phyloP scores from a whole-genome alignment of 2,113 vertebrate species.

The Albula glossodonta region DNA sequence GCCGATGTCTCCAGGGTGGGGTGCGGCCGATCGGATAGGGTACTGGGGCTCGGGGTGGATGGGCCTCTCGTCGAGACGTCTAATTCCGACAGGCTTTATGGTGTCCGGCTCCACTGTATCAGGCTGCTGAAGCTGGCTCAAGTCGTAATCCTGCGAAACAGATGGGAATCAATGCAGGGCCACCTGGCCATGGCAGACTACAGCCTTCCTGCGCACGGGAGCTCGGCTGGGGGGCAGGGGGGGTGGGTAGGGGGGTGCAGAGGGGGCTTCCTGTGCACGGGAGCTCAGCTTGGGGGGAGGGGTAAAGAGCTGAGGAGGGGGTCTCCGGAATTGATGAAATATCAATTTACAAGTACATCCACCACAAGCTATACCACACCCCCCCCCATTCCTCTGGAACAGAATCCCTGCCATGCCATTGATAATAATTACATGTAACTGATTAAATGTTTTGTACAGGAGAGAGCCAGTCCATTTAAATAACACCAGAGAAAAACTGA shows the following conservation, averaged over 20 bases:
- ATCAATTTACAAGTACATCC: neutral
- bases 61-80: slow-evolving; percentile 90
- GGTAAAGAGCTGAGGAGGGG: neutral
- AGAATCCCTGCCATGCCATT: no score
- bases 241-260: neutral
- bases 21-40: slow-evolving; percentile 89
- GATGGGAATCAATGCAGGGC: neutral
- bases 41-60: slow-evolving; percentile 94
- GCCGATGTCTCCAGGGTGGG: slow-evolving; percentile 95
- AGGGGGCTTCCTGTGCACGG: neutral
- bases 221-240: no score
- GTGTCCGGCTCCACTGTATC: slow-evolving; percentile 90
- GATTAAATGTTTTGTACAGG: no score
- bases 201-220: no score
- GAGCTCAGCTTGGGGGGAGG: neutral
- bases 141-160: slow-evolving; percentile 87
- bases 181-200: slow-evolving; percentile 6
- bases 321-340: neutral
- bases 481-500: neutral
- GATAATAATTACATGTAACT: no score
- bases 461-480: neutral
- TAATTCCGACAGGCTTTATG: slow-evolving; percentile 90
- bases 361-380: no score
- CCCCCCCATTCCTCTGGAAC: no score
- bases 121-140: slow-evolving; percentile 97